phyloP scores from a whole-genome alignment of 2,113 vertebrate species.

The Daboia siamensis region DNA sequence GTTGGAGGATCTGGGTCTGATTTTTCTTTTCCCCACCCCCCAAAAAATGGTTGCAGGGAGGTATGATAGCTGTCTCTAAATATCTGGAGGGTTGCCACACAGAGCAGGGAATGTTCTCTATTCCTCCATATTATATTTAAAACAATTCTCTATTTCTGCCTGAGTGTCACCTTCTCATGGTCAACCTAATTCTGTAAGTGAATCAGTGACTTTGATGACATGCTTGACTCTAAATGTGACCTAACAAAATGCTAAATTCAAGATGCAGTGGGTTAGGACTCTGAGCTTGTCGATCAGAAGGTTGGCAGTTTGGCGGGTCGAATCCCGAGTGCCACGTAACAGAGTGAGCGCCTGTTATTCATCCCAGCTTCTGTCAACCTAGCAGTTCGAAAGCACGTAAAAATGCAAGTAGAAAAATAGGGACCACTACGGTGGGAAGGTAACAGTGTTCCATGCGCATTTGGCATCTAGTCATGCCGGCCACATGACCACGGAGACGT shows the following conservation, averaged over 20 bases:
- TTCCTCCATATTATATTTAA: background rate
- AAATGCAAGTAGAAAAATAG: too few relatives aligned
- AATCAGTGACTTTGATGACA: background rate
- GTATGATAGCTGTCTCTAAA: background rate
- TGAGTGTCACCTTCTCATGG: background rate
- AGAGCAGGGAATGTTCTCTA: background rate
- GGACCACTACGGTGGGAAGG: too few relatives aligned
- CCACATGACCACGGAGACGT: too few relatives aligned
- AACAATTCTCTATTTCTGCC: background rate
- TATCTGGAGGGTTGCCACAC: background rate
- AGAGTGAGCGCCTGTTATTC: too few relatives aligned
- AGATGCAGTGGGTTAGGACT: background rate
- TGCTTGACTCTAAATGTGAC: background rate
- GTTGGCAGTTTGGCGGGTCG: too few relatives aligned
- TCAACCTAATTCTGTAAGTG: background rate
- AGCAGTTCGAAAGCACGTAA: too few relatives aligned
- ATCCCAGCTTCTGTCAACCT: too few relatives aligned
- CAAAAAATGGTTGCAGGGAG: background rate
- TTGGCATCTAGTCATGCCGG: too few relatives aligned
- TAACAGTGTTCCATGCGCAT: too few relatives aligned
- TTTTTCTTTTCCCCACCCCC: background rate
- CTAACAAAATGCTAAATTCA: background rate
- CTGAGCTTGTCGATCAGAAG: too few relatives aligned
- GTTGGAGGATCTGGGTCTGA: background rate
- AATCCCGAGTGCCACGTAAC: too few relatives aligned